Conservation (phyloP, 2,797 vertebrate genomes). For the Gymnodraco acuticeps region DNA sequence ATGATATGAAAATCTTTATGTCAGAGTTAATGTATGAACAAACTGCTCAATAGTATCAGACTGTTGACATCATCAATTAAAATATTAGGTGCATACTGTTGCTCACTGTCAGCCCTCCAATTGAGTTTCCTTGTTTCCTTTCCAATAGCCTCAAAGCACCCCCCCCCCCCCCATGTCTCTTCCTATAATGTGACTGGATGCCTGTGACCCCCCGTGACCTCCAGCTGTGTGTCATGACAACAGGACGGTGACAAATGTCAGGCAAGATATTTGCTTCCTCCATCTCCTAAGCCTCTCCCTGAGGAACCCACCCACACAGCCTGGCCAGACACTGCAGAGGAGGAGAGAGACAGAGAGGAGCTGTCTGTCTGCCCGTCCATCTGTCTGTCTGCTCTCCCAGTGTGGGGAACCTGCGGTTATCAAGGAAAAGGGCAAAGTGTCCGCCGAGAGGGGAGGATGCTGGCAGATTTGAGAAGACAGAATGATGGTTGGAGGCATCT, state of each 20-base stretch:
- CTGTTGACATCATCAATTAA: constrained; percentile 19
- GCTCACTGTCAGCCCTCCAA: background rate
- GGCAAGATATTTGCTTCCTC: constrained; percentile 78
- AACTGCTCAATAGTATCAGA: background rate
- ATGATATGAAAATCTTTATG: background rate
- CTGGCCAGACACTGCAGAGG: constrained; percentile 51
- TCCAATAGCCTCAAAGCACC: constrained; percentile 27
- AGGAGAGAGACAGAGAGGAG: constrained; percentile 24
- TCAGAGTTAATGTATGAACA: background rate
- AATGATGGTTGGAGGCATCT: constrained; percentile 43
- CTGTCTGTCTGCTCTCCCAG: constrained; percentile 28
- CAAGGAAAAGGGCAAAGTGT: constrained; percentile 59
- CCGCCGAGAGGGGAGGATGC: constrained; percentile 38
- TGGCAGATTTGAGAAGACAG: constrained; percentile 34
- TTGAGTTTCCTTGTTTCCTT: constrained; percentile 31
- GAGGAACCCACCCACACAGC: constrained; percentile 65
- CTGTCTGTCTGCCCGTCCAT: constrained; percentile 37
- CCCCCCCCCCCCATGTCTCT: constrained; percentile 53
- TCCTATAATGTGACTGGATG: constrained; percentile 72
- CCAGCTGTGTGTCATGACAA: constrained; percentile 78
- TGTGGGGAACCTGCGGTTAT: constrained; percentile 50
- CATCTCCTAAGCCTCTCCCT: constrained; percentile 66
- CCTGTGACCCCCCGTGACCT: constrained; percentile 69
- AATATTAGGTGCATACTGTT: background rate
- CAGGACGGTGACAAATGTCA: constrained; percentile 80